Evolutionary conservation across 2,888 invertebrate species (phyloP).

Genomic region (Corbicula japonica): DNA sequence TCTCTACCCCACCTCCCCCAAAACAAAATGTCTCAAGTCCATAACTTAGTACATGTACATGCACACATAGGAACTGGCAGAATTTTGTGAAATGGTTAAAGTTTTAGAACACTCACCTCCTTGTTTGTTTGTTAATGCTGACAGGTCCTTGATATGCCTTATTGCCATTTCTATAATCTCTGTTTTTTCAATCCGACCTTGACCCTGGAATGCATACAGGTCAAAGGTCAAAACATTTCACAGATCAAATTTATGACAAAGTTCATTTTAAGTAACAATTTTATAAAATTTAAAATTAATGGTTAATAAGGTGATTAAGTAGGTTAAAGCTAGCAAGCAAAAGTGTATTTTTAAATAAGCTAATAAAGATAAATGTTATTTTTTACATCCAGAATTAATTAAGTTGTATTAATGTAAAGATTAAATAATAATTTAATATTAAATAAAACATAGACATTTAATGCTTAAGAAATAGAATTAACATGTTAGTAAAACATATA

Average conservation of each 20-base stretch:
- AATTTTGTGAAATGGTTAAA: background rate
- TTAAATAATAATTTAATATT: too few relatives aligned
- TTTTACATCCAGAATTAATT: too few relatives aligned
- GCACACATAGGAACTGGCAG: too few relatives aligned
- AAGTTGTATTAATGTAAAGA: too few relatives aligned
- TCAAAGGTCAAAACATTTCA: slow-evolving; percentile 1
- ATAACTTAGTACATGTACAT: too few relatives aligned
- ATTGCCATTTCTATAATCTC: slow-evolving; percentile 99
- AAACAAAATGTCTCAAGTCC: too few relatives aligned
- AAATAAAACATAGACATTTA: background rate
- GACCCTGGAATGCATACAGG: slow-evolving; percentile 88
- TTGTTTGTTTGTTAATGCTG: slow-evolving; percentile 84
- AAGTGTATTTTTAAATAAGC: too few relatives aligned
- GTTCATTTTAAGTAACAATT: background rate
- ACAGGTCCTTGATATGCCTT: slow-evolving; percentile 95
- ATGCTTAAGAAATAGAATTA: background rate
- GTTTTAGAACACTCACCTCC: slow-evolving; percentile 41
- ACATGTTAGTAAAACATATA: background rate
- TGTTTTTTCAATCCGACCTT: slow-evolving; percentile 98
- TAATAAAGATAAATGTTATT: too few relatives aligned
- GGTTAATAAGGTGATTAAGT: background rate
- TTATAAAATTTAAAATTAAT: background rate
- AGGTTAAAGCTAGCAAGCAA: too few relatives aligned
- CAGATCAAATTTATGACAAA: background rate
- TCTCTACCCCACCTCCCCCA: too few relatives aligned